A percentile compares a stretch with the other conserved stretches of the same genome.
Evolutionary conservation across 53 echinoderm and acorn worm genomes (phyloP).

Genomic region (Mesocentrotus franciscanus): DNA sequence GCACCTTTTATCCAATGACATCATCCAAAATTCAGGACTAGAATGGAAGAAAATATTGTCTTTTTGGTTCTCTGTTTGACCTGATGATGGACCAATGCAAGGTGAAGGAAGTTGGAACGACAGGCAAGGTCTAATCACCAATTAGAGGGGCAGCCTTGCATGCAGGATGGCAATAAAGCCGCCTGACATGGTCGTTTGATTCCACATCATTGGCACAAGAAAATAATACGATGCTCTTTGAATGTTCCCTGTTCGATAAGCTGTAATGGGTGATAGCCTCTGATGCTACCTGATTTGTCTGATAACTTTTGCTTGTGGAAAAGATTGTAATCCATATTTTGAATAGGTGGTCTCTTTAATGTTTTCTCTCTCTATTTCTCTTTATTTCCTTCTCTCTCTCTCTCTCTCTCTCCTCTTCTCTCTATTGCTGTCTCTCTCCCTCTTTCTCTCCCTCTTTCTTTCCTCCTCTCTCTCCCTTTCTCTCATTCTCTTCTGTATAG

Average conservation of each 20-base stretch:
- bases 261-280: background rate
- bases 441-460: background rate
- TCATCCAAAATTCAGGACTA: background rate
- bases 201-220: background rate
- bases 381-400: background rate
- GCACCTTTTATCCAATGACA: background rate
- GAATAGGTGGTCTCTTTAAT: background rate
- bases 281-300: background rate
- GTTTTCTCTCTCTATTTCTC: background rate
- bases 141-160: conserved; percentile 13
- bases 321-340: background rate
- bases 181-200: conserved; percentile 1
- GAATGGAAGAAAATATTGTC: background rate
- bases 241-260: background rate
- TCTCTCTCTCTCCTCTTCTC: background rate
- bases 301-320: background rate
- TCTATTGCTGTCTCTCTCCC: background rate
- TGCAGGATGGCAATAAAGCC: conserved; percentile 50
- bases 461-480: background rate
- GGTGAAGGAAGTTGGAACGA: conserved; percentile 8
- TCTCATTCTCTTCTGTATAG: background rate
- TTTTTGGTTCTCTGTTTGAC: background rate
- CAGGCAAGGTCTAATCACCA: conserved; percentile 27
- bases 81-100: background rate
- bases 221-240: background rate